phyloP scores from a whole-genome alignment of 1,140 invertebrate genomes.

The Procambarus virginalis region DNA sequence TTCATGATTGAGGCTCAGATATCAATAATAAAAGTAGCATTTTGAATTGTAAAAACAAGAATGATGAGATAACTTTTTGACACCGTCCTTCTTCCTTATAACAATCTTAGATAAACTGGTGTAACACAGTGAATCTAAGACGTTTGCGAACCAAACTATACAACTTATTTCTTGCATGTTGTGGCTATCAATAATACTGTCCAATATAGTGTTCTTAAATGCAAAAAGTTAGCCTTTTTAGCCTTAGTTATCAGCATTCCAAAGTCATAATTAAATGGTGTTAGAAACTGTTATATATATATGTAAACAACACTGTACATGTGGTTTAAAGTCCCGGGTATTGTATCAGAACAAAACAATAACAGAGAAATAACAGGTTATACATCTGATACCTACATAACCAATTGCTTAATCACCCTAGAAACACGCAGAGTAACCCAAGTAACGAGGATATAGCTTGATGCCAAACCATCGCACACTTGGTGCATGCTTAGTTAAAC shows the following conservation, averaged over 20 bases:
- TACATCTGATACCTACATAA: neutral
- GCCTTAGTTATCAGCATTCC: neutral
- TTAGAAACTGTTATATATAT: too few species aligned
- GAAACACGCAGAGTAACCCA: neutral
- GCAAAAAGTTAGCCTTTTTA: too few species aligned
- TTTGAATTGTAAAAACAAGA: too few species aligned
- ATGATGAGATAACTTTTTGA: too few species aligned
- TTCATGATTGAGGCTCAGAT: too few species aligned
- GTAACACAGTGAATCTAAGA: too few species aligned
- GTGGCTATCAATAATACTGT: neutral
- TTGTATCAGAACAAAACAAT: neutral
- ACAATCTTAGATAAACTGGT: too few species aligned
- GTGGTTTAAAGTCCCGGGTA: neutral
- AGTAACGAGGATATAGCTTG: neutral
- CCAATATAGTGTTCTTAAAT: neutral
- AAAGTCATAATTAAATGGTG: neutral
- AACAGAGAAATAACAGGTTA: neutral
- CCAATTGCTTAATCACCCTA: neutral
- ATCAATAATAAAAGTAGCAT: too few species aligned
- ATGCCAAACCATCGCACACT: neutral
- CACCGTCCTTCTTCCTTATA: too few species aligned
- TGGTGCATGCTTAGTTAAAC: neutral
- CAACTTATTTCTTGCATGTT: neutral
- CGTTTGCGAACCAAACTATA: too few species aligned
- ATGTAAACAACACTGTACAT: neutral